Evolutionary conservation across 2,888 invertebrate species (phyloP), one percentile per base, ranked within the genome.

Genomic region (Eupithecia dodoneata): DNA sequence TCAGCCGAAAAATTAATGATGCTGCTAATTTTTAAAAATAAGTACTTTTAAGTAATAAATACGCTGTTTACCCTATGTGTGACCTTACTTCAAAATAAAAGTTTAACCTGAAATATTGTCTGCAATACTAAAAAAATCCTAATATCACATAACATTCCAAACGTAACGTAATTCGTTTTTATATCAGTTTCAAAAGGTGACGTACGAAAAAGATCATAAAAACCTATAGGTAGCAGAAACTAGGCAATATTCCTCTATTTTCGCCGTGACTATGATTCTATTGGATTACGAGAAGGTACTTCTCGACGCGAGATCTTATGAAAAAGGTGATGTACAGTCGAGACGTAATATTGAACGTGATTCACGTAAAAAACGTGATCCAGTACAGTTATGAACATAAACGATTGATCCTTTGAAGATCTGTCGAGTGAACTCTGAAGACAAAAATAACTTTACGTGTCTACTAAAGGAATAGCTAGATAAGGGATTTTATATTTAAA

Each of bases 151-250:
- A 30, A 75, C 47, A 67, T 69, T 45, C 5, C 52, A 67, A 41
- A 74, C 63, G 49, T 71, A 73, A 18, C 44, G 74, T 75, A 67
- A 79, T 76, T 77, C 70, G 71, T 73, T 79, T 79, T 79, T 79
- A 79, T 76, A 75, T 73, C 72, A 59, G 70, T 75, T 63, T 75
- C 73, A 77, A 74, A 75, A 66, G 74, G 66, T 79, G 76, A 78
- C 73, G 73, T 74, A 77, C 77, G 71, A 66, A 77, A 69, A 72
- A 66, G 76, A 65, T 52, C 69, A 78, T 81, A 81, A 80, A 79
- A 80, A 76, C 70, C 77, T 79, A 80, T 75, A 76, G 77, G 72
- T 77, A 71, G 55, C 63, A 42, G 65, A 77, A 59, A 73, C 66
- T 73, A 73, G 72, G 65, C 59, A 55, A 70, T 76, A 71, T 76